Conservation (phyloP, 2,797 vertebrate species). For the Tangara arthus region DNA sequence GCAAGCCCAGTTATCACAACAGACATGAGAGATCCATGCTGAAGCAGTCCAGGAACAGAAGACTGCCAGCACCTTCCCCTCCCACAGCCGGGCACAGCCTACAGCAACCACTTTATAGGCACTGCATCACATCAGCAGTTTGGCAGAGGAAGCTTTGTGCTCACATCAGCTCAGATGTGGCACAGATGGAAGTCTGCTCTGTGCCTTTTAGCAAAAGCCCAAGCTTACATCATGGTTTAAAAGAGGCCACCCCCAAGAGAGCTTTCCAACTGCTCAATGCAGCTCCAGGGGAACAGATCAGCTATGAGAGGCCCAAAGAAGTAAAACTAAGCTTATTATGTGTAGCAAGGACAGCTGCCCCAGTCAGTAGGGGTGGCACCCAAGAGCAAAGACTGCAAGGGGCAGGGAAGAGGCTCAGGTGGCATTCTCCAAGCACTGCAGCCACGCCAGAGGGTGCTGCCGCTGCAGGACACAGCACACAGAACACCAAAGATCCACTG, state of each 20-base stretch:
- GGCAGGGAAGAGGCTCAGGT: not conserved
- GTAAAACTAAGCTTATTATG: not conserved
- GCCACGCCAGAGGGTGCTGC: not conserved
- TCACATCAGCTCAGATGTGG: not conserved
- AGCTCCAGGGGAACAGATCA: not conserved
- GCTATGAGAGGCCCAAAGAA: not conserved
- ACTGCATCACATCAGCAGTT: not conserved
- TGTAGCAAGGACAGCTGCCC: not conserved
- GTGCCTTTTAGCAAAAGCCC: not conserved
- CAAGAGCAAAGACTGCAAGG: not conserved
- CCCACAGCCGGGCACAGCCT: not conserved
- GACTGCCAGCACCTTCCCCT: not conserved
- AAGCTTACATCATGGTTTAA: not conserved
- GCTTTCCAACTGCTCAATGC: not conserved
- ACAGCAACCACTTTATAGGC: not conserved
- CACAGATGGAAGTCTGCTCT: not conserved
- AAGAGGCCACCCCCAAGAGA: not conserved
- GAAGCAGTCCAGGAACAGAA: not conserved
- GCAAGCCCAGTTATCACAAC: not conserved
- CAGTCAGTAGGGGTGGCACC: not conserved
- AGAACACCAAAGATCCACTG: not conserved
- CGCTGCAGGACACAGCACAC: not conserved
- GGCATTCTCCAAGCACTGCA: not conserved
- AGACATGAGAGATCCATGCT: not conserved
- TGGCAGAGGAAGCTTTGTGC: not conserved